Percentiles rank a stretch among this genome's conserved stretches.
Evolutionary conservation across 2,797 vertebrate genomes (phyloP).

Genomic region (Sitta carolinensis): DNA sequence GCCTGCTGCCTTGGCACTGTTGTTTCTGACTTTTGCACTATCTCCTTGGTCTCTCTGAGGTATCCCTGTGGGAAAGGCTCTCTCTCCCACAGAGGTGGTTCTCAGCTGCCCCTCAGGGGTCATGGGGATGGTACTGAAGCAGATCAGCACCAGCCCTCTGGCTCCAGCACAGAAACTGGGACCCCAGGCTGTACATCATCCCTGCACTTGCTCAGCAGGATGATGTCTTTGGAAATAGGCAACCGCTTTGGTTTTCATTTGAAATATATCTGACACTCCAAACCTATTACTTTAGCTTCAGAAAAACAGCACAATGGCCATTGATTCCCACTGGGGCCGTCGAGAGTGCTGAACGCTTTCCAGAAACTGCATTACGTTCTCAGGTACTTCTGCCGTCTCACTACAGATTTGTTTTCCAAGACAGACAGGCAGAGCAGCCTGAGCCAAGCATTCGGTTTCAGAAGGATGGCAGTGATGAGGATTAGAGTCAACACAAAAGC

Average conservation of each 20-base stretch:
- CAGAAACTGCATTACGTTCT: not conserved
- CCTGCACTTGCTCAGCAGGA: not conserved
- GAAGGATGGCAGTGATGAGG: constrained; percentile 1
- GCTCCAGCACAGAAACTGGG: not conserved
- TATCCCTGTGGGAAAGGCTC: not conserved
- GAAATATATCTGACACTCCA: not conserved
- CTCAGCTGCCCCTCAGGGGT: not conserved
- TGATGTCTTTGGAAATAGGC: not conserved
- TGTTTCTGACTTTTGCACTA: not conserved
- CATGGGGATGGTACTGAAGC: fast-evolving
- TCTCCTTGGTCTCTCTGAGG: not conserved
- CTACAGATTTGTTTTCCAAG: constrained; percentile 4
- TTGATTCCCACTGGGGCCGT: not conserved
- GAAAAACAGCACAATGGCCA: not conserved
- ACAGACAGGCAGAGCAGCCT: constrained; percentile 14
- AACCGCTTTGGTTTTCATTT: not conserved
- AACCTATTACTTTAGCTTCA: constrained; percentile 2
- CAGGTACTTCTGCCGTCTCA: not conserved
- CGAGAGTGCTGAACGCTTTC: not conserved
- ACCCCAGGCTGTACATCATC: not conserved
- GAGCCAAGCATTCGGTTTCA: not conserved
- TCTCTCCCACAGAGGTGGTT: not conserved
- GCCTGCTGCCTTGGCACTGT: not conserved
- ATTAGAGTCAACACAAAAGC: constrained; percentile 45
- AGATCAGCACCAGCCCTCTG: not conserved